Percentiles rank a stretch among this genome's conserved stretches.
These are phyloP conservation scores for Motacilla alba DNA, from an alignment of 2,113 vertebrate genomes.

Conservation along the genomic window DNA sequence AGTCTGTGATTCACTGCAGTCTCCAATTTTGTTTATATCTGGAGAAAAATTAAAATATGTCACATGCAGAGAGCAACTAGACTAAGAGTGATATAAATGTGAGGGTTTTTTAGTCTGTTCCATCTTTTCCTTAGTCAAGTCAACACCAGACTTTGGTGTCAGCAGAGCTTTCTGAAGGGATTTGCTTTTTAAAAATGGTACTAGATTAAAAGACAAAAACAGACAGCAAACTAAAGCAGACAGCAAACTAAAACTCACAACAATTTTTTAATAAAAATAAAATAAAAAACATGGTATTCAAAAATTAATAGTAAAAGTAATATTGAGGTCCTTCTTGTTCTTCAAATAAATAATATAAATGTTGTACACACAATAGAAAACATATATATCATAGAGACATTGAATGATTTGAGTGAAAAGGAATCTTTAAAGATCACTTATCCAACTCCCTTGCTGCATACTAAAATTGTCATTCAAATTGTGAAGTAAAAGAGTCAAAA, in stretches of 20 bases:
- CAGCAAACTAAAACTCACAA: not conserved
- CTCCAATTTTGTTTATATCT: not conserved
- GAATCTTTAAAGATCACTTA: not conserved
- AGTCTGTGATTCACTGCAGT: not conserved
- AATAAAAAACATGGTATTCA: not conserved
- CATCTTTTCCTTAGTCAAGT: not conserved
- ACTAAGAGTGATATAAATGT: not conserved
- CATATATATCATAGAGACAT: not conserved
- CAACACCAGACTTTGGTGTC: not conserved
- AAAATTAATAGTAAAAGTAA: not conserved
- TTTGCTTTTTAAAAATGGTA: not conserved
- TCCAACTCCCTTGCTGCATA: fast-evolving
- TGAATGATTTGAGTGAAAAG: not conserved
- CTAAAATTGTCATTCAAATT: not conserved
- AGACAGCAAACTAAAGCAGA: not conserved
- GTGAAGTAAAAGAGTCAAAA: not conserved
- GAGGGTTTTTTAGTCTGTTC: fast-evolving
- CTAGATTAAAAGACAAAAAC: not conserved
- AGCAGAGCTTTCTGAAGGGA: not conserved
- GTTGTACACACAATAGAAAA: not conserved
- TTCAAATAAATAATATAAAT: not conserved
- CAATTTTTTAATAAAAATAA: not conserved
- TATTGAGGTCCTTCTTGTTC: not conserved
- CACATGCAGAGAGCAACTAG: not conserved
- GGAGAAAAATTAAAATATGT: not conserved